Base-by-base conservation (phyloP, 1,140 invertebrate species). In the Melanaphis sacchari region DNA sequence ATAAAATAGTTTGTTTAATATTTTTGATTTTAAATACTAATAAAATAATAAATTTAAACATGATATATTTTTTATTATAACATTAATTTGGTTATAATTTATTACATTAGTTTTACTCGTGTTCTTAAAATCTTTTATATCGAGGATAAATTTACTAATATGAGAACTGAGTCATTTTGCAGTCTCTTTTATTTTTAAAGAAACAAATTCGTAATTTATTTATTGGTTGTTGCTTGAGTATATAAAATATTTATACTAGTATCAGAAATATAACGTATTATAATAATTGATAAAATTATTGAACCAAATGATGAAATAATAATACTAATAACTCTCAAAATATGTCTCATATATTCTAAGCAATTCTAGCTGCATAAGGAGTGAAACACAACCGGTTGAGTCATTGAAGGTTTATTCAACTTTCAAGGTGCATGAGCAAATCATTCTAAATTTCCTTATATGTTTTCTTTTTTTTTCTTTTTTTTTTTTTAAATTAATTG, bases 391-490 rank as follows among this genome's bases (percentile, higher is more conserved):
- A 92, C 91, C 46, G 91, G 91, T 92, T 82, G 76, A 92, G 91
- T 52, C 46, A 52, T 84, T 92, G 81, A 92, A 92, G 91, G 76
- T 82, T 82, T 92, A 82, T 92, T 92, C 76, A 92, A 92, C 90
- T 92, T 84, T 11, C 76, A 92, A 82, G 91, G 91, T 92, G 76
- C 22, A n/a, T 40, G 41, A 36, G n/a, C 46, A 84, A 52, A 82
- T 81, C 46, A 49, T 84, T 82, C 43, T 38, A 82, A 92, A 92
- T 84, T 82, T 24, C 91, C 91, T 84, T 84, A 21, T 84, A 84
- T 92, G 76, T 92, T 92, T 49, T 54, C 2, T 90, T 31, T 54
- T 36, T 49, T 36, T 18, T n/a, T n/a, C n/a, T n/a, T n/a, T n/a
- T n/a, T n/a, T n/a, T 90, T 31, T 54, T 36, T 49, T 36, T 18